Evolutionary conservation across 2,797 vertebrate species (phyloP), one percentile per base, ranked within the genome.

Genomic region (Myotis planiceps): DNA sequence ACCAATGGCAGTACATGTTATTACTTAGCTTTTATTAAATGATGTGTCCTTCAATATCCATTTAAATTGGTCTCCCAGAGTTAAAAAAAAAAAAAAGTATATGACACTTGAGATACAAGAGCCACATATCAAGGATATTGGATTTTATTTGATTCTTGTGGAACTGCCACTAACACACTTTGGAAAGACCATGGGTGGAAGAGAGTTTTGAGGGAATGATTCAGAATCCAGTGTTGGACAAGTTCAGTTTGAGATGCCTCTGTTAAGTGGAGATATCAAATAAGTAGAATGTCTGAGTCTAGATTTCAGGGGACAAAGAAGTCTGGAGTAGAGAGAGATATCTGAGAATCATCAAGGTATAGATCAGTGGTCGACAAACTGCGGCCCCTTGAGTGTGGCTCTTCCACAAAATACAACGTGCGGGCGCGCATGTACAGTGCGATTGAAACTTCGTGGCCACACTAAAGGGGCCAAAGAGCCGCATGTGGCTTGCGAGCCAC

Each of bases 11-110:
- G 39, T 75, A 81, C 8, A 53, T 32, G 89, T 89, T 37, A 65
- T 51, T 83, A 71, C 27, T 83, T 34, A 25, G 21, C 23, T 92
- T 91, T 92, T 60, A 90, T 51, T 90, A 78, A 87, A 55, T n/a
- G 27, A 78, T 66, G 7, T 55, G n/a, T 79, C 53, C n/a, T 45
- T 66, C 21, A 88, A 88, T 27, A 16, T 88, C 37, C 69, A 86
- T 39, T 85, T 72, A 90, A 63, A 88, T 29, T 91, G 25, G n/a
- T 58, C 92, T 75, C 45, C 55, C 18, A 34, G 18, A 72, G 71
- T 74, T 84, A 19, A 72, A 90, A 75, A 90, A 19, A 72, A 90
- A 75, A 90, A 75, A 92, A 76, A 66, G 23, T 92, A 42, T 49
- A 34, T 66, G 49, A 65, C 13, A 93, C 14, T 72, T 81, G 16